Evolutionary conservation across 1,140 invertebrate species (phyloP), one percentile per base, ranked within the genome.

Genomic region (Agrypnia vestita): DNA sequence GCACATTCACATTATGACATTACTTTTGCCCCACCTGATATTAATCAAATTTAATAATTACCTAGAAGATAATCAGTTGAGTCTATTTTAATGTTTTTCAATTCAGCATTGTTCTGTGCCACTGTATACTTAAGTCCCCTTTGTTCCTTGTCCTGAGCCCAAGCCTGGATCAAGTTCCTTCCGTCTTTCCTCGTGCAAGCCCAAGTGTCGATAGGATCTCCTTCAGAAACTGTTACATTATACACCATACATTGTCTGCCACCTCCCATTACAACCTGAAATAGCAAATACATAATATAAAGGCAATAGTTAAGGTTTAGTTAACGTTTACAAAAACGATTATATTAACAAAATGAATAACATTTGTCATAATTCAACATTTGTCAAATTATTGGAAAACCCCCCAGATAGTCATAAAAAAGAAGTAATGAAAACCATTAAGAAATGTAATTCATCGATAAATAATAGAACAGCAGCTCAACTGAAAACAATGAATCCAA

Each of bases 221-320:
- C 84, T 4, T 85, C 67, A 10, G 88, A 88, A 0, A 84, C 89
- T 0, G 84, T 87, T 0, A 90, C 87, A 83, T 93, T 90, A 0
- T 92, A 91, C n/a, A 92, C 89, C 10, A 97, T 86, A 79, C 92
- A 90, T 85, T 95, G 94, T 67, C 94, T 89, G 0, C 96, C 96
- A 3, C 96, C 96, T 0, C 96, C 96, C 91, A 97, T 92, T n/a
- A 97, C 94, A 0, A 96, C 94, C 95, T 96, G 83, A 49, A 47
- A 15, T 25, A 64, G 19, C n/a, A n/a, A n/a, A n/a, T n/a, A 19
- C 6, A 0, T 61, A 0, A 19, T 59, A 61, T 21, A n/a, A 61
- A 9, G 21, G 8, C 10, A 7, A 3, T 11, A 10, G 19, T 0
- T 21, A n/a, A n/a, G n/a, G n/a, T n/a, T n/a, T n/a, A n/a, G n/a